Evolutionary conservation across 2,888 invertebrate species (phyloP).

Genomic region (Trissolcus brochymenae): DNA sequence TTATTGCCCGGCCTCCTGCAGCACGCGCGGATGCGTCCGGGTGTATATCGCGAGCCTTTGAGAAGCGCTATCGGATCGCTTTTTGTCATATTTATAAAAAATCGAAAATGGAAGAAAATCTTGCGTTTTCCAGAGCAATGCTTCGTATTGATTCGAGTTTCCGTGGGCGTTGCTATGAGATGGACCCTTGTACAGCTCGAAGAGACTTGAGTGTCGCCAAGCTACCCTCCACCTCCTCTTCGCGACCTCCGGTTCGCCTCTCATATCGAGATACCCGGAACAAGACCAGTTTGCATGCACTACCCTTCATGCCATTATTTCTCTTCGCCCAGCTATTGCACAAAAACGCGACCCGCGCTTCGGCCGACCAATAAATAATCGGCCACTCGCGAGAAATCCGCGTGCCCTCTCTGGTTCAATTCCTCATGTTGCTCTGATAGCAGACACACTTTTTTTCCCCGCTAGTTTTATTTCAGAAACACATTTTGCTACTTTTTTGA

Average conservation of each 20-base stretch:
- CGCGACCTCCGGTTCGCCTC: slow-evolving; percentile 56
- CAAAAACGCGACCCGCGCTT: slow-evolving; percentile 29
- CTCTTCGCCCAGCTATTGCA: slow-evolving; percentile 51
- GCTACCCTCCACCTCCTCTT: slow-evolving; percentile 68
- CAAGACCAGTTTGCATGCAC: slow-evolving; percentile 58
- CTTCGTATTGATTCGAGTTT: slow-evolving; percentile 76
- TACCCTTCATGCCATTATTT: slow-evolving; percentile 67
- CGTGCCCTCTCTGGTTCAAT: slow-evolving; percentile 15
- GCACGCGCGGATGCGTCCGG: slow-evolving; percentile 19
- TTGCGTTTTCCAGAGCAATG: slow-evolving; percentile 74
- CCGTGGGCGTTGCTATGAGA: slow-evolving; percentile 77
- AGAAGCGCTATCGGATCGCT: slow-evolving; percentile 15
- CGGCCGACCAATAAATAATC: slow-evolving; percentile 48
- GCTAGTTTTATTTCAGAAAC: no score
- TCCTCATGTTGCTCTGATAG: background rate
- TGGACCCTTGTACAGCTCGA: slow-evolving; percentile 75
- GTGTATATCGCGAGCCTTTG: slow-evolving; percentile 49
- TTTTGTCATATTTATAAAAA: slow-evolving; percentile 59
- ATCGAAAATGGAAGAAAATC: slow-evolving; percentile 72
- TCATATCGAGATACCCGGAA: slow-evolving; percentile 56
- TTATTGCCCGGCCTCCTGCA: slow-evolving; percentile 52
- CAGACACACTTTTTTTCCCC: background rate
- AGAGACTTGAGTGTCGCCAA: slow-evolving; percentile 75
- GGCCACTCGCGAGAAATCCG: slow-evolving; percentile 32
- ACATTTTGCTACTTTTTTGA: no score